Base-by-base conservation (phyloP, 2,888 invertebrate genomes). In the Brachylomia viminalis region DNA sequence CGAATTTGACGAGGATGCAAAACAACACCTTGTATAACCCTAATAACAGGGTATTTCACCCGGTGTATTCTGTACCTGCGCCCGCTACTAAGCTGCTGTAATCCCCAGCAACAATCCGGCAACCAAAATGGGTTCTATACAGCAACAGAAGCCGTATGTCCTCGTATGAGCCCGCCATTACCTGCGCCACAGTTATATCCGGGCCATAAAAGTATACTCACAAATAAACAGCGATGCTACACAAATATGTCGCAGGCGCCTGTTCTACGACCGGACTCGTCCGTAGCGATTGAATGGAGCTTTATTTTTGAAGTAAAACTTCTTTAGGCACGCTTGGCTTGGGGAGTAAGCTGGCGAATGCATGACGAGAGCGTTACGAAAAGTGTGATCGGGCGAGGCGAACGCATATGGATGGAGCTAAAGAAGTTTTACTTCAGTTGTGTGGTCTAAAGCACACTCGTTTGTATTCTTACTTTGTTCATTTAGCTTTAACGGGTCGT, bases 181-280 rank as follows among this genome's bases (percentile, higher is more conserved):
- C 10, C 38, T 27, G 15, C 20, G 15, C 66, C 23, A 27, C 30
- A 45, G 70, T 49, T 56, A 68, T 27, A 68, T 73, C 52, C 67
- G 66, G 23, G 30, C 65, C 65, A 72, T 84, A 58, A 72, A 83
- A 78, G 77, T 85, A 70, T 59, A 72, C 17, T 74, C 52, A 59
- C 75, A 71, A 80, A 82, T 77, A 82, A 75, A 85, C 33, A 64
- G 38, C 38, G 33, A 61, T 10, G 52, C 30, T 30, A 33, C 38
- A n/a, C 61, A 62, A 67, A 42, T 62, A 56, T n/a, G 67, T 58
- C 27, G 49, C 56, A 30, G 45, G 58, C 33, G 30, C 49, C 64
- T 17, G 72, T 3, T 23, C 27, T 17, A 45, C 49, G 13, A n/a
- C 30, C 30, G 79, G 10, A 73, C 64, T 30, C 27, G 20, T 23